Base-by-base conservation (phyloP, 2,113 vertebrate species). In the Hiodon tergisus region DNA sequence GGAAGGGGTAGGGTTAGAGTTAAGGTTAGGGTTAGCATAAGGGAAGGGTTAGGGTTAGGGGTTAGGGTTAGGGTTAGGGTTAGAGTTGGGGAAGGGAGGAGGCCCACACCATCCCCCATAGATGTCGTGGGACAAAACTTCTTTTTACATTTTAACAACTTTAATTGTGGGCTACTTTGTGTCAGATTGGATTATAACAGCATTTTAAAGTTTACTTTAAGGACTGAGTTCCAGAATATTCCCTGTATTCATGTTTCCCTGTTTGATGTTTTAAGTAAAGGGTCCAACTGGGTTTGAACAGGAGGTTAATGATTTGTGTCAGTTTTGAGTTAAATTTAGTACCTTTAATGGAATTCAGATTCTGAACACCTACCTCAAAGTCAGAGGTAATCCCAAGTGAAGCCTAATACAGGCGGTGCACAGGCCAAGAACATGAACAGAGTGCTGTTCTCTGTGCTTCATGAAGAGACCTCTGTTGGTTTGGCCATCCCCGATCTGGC, bases 401-500 rank as follows among this genome's bases (percentile, higher is more conserved):
- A 47, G n/a, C 73, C 16, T 63, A 51, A 63, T 74, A 58, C 53
- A 74, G 10, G 52, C 17, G 14, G 52, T 65, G 14, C 31, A 60
- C 4, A 5, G 4, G 47, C 48, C 59, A 31, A 54, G 67, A 57
- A 54, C 2, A 13, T 13, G 14, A 67, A 54, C 50, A 63, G 16
- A 63, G 48, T n/a, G 58, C n/a, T 51, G 31, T 69, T 54, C 50
- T 55, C 5, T 46, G 5, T 9, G 3, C 9, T 16, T 52, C 66
- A 57, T 68, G 57, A 76, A 59, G 65, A 16, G 55, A 11, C 54
- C 52, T 67, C 63, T 75, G 53, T 75, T 67, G 17, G 16, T 55
- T 47, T 51, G 54, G 66, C 57, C 13, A 13, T 51, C 17, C 17
- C 48, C 60, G 74, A 4, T 47, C 69, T 16, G 46, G 14, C 50